Evolutionary conservation across 2,797 vertebrate species (phyloP), one percentile per base, ranked within the genome.

Genomic region (Graptemys geographica): DNA sequence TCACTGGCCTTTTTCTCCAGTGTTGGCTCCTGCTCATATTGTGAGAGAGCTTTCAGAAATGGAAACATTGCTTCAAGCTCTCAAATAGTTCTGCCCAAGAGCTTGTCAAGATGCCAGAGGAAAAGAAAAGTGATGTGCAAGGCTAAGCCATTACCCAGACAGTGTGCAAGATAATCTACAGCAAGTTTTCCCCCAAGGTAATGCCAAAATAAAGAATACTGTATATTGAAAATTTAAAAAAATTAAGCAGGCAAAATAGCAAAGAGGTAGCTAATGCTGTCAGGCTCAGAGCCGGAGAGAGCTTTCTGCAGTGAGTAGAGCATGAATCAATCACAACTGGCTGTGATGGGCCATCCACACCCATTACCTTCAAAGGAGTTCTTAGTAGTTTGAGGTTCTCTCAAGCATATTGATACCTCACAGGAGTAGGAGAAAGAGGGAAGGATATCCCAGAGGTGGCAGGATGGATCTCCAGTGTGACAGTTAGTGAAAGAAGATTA

Each of bases 341-440:
- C 90, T 1, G 2, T 85, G 90, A 1, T 21, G 65, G 90, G 62
- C 86, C 10, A 1, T 94, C 88, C 18, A 6, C 85, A 91, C 25
- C 5, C 16, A 53, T 90, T 90, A 94, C 87, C 90, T 97, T 97
- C 96, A 96, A 57, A 89, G 79, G 88, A 84, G 44, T 79, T 89
- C 92, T 96, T n/a, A 3, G 87, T 89, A 91, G 81, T 84, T 37
- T 1, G 33, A 72, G 53, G 44, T 86, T 91, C 82, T 96, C 90
- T 83, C 81, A 76, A 93, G 87, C 80, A 82, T 90, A 44, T 85
- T 89, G 55, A 91, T 89, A 83, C 55, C 0, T 0, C 93, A 78
- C 79, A 47, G 84, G 81, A 96, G 90, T 57, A 90, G 83, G 55
- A 81, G 81, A 15, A 10, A 84, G 51, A 89, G 86, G 74, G 86